A percentile compares a stretch with the other conserved stretches of the same genome.
phyloP scores from a whole-genome alignment of 1,140 invertebrate genomes.

The Acyrthosiphon pisum region DNA sequence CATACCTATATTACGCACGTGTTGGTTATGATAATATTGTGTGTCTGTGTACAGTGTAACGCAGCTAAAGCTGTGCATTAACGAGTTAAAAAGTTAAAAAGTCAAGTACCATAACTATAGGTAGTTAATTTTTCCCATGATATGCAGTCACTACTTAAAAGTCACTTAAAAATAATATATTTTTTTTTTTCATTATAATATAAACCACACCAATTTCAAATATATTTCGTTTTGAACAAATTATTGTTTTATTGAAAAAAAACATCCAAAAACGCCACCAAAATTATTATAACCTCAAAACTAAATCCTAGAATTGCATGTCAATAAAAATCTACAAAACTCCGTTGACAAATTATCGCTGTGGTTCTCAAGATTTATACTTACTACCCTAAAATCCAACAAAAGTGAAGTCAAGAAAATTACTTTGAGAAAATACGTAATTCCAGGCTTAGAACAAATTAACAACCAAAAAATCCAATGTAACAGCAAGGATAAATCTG shows the following conservation, averaged over 20 bases:
- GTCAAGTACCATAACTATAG: neutral
- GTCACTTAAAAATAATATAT: neutral
- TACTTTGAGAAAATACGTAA: neutral
- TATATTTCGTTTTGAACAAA: neutral
- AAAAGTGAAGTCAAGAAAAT: neutral
- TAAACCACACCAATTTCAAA: neutral
- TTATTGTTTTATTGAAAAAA: neutral
- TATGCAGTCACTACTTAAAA: neutral
- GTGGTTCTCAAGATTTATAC: neutral
- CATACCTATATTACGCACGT: too few species aligned
- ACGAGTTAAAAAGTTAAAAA: neutral
- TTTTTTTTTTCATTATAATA: neutral
- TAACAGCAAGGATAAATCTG: neutral
- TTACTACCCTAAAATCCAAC: neutral
- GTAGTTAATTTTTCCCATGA: neutral
- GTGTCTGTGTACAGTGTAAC: neutral
- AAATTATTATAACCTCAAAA: neutral
- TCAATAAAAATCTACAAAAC: neutral
- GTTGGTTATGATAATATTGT: neutral
- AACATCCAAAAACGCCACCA: too few species aligned
- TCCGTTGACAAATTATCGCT: neutral
- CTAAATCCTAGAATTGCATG: neutral
- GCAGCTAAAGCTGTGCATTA: neutral
- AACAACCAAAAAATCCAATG: too few species aligned
- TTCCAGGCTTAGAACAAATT: too few species aligned